Evolutionary conservation across 2,888 invertebrate genomes (phyloP).

Genomic region (Cremastobaeus sp.): DNA sequence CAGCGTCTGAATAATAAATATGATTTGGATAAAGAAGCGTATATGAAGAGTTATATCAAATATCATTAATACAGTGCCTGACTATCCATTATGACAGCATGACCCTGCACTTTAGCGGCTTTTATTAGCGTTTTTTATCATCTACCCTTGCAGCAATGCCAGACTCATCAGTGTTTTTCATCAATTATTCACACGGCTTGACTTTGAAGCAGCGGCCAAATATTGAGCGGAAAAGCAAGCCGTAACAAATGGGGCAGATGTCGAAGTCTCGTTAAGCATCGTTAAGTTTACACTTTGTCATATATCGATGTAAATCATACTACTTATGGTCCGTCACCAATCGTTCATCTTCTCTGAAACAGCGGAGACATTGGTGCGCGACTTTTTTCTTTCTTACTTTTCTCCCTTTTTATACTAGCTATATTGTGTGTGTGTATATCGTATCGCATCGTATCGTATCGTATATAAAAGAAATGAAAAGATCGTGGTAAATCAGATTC

Average conservation of each 20-base stretch:
- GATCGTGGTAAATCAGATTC: slow-evolving; percentile 60
- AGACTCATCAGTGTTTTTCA: slow-evolving; percentile 76
- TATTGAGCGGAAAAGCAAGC: slow-evolving; percentile 67
- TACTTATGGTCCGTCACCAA: slow-evolving; percentile 60
- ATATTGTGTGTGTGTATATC: slow-evolving; percentile 48
- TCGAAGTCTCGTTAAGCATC: slow-evolving; percentile 72
- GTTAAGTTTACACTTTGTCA: slow-evolving; percentile 67
- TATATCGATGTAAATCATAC: slow-evolving; percentile 64
- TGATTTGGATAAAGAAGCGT: too few relatives aligned
- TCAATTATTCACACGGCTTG: slow-evolving; percentile 75
- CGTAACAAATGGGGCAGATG: slow-evolving; percentile 76
- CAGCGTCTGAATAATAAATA: too few relatives aligned
- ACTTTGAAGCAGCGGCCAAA: slow-evolving; percentile 67
- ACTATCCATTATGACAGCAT: slow-evolving; percentile 54
- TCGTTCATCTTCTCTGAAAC: slow-evolving; percentile 54
- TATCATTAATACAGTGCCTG: slow-evolving; percentile 42
- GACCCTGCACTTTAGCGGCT: slow-evolving; percentile 50
- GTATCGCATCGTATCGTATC: too few relatives aligned
- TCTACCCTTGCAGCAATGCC: slow-evolving; percentile 66
- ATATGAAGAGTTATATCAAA: background rate
- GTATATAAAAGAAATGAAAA: slow-evolving; percentile 53
- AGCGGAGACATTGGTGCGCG: slow-evolving; percentile 17
- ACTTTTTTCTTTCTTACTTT: slow-evolving; percentile 23
- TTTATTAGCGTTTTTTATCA: slow-evolving; percentile 45
- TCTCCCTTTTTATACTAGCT: slow-evolving; percentile 22